Base-by-base conservation (phyloP, 2,113 vertebrate genomes). In the Pica pica region DNA sequence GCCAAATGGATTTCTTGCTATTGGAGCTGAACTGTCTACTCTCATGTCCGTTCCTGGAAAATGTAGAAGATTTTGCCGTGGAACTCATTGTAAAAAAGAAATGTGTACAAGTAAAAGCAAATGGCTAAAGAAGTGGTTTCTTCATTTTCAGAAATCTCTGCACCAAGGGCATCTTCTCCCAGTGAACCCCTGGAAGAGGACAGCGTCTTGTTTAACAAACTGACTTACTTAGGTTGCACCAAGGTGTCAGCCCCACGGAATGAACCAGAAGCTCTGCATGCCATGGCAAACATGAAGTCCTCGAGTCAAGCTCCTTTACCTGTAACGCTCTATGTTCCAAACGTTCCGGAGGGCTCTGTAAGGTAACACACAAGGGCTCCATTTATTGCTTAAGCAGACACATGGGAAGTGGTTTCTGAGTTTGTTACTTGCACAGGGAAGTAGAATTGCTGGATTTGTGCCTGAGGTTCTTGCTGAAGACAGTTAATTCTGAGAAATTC, bases 181-280 rank as follows among this genome's bases (percentile, higher is more conserved):
- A 70, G 74, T 57, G 88, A 94, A 7, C 96, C 97, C 46, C 95
- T 89, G 77, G 99, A 99, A 83, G 99, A 99, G 96, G 99, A 99
- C 94, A 99, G 99, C 0, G 99, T 99, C 46, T 97, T 99, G 95
- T 99, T 99, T 97, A 99, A 99, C 97, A 99, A 99, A 97, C 97
- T 99, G 75, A 98, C 98, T 13, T 99, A 99, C 10, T 97, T 99
- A 93, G 99, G 99, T 27, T 99, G 98, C 93, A 99, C 98, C 22
- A 99, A 98, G 95, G 99, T 99, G 96, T 99, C 98, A 92, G 99
- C 99, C 30, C 99, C 99, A 60, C 99, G 99, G 71, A 99, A 97
- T 42, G 99, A 99, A 92, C 91, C 96, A 0, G 99, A 99, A 95
- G 99, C 99, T 33, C 98, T 99, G 21, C 97, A 88, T 11, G 99